These are phyloP conservation scores for Drosophila quinaria DNA, from an alignment of 2,888 invertebrate species.

Conservation along the genomic window DNA sequence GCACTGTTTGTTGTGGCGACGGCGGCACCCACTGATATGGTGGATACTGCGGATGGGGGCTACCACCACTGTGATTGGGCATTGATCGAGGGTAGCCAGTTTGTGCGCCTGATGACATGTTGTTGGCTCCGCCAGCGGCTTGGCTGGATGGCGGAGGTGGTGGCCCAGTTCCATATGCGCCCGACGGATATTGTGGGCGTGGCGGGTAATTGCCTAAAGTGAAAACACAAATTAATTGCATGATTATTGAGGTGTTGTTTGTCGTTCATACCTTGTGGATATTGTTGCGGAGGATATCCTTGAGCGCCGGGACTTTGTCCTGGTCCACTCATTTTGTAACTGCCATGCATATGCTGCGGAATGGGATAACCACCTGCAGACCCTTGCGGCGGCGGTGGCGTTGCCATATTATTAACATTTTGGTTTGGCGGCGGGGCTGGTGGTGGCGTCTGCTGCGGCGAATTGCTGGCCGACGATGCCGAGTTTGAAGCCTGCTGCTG, in stretches of 20 bases:
- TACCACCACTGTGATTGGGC: slow-evolving; percentile 87
- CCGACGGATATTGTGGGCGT: slow-evolving; percentile 87
- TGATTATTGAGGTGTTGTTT: not conserved
- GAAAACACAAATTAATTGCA: not conserved
- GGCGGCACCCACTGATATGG: slow-evolving; percentile 86
- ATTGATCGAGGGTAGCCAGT: slow-evolving; percentile 87
- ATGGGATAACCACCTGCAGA: slow-evolving; percentile 82
- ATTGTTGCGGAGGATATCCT: slow-evolving; percentile 87
- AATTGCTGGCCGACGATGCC: slow-evolving; percentile 83
- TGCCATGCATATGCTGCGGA: slow-evolving; percentile 86
- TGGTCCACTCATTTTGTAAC: slow-evolving; percentile 88
- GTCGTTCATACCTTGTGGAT: slow-evolving; percentile 86
- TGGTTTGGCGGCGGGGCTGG: slow-evolving; percentile 83
- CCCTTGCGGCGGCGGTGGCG: slow-evolving; percentile 81
- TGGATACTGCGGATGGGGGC: slow-evolving; percentile 86
- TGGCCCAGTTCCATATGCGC: slow-evolving; percentile 87
- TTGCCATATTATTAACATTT: slow-evolving; percentile 83
- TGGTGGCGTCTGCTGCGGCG: slow-evolving; percentile 84
- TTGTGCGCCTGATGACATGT: slow-evolving; percentile 82
- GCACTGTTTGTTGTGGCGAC: slow-evolving; percentile 80
- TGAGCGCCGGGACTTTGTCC: slow-evolving; percentile 87
- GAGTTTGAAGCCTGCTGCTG: slow-evolving; percentile 81
- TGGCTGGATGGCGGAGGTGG: slow-evolving; percentile 87
- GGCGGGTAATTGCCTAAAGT: slow-evolving; percentile 84
- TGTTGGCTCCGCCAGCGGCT: slow-evolving; percentile 82